Conservation (phyloP, 2,797 vertebrate genomes). For the Glyptemys insculpta region DNA sequence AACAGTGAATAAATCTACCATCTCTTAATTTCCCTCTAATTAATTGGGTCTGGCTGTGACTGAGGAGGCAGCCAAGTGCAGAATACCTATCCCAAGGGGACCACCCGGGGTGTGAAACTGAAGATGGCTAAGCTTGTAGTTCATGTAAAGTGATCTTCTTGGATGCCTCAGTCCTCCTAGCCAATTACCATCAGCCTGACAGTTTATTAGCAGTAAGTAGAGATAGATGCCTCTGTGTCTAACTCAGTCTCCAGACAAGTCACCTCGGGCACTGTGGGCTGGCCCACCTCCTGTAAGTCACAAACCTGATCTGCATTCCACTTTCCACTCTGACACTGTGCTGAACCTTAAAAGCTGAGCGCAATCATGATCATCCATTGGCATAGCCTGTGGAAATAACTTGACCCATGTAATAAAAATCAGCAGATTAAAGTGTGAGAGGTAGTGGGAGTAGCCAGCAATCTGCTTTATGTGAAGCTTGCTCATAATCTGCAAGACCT, state of each 20-base stretch:
- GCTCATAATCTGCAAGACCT: neutral
- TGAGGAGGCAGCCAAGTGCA: neutral
- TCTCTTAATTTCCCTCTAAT: neutral
- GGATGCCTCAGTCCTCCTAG: neutral
- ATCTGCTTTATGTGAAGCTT: neutral
- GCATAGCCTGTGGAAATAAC: neutral
- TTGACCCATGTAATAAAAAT: neutral
- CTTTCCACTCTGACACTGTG: neutral
- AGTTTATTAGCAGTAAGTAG: neutral
- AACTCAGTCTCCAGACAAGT: neutral
- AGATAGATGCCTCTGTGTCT: neutral
- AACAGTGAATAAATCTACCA: neutral
- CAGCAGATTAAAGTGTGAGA: neutral
- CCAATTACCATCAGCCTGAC: neutral
- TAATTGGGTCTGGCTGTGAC: neutral
- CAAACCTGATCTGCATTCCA: neutral
- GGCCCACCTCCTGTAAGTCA: neutral
- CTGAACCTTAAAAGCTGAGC: neutral
- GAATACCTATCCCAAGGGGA: neutral
- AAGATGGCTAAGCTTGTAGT: neutral
- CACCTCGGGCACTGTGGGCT: neutral
- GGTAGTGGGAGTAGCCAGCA: neutral
- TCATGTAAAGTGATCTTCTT: neutral
- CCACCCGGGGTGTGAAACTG: neutral
- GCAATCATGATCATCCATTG: neutral